Conservation (phyloP, 2,797 vertebrate genomes). For the Muraenolepis orangiensis region DNA sequence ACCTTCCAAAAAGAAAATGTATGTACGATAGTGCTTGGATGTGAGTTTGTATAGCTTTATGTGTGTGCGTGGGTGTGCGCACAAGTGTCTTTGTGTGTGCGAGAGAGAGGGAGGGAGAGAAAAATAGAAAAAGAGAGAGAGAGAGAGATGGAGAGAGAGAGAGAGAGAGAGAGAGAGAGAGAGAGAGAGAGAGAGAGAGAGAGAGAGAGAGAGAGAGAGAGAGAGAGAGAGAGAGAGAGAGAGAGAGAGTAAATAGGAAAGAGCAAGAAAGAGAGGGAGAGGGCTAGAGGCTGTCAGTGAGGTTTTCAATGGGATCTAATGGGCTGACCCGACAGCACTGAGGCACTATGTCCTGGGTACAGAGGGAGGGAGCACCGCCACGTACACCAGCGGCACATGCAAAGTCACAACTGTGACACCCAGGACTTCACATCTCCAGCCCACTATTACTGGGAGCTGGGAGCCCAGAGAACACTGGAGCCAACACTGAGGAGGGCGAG, state of each 20-base stretch:
- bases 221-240: too few species aligned
- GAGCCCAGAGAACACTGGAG: neutral
- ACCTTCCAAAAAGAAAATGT: neutral
- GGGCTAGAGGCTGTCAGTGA: neutral
- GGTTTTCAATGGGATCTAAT: too few species aligned
- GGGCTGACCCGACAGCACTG: too few species aligned
- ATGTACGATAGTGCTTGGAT: neutral
- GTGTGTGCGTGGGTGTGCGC: neutral
- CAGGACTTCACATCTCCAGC: neutral
- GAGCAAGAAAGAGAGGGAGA: too few species aligned
- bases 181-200: neutral
- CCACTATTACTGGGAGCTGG: neutral
- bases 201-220: too few species aligned
- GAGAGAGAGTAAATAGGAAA: too few species aligned
- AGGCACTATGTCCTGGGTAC: neutral
- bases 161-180: neutral
- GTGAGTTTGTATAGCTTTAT: neutral
- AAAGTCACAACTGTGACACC: neutral
- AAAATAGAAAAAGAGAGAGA: neutral
- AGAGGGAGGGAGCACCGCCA: neutral
- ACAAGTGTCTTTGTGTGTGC: too few species aligned
- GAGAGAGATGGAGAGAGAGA: too few species aligned
- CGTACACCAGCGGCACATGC: neutral
- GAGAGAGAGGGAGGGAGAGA: neutral
- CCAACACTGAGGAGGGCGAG: neutral